A percentile compares a stretch with the other conserved stretches of the same genome.
phyloP scores from a whole-genome alignment of 2,888 invertebrate species.

The Neria commutata region DNA sequence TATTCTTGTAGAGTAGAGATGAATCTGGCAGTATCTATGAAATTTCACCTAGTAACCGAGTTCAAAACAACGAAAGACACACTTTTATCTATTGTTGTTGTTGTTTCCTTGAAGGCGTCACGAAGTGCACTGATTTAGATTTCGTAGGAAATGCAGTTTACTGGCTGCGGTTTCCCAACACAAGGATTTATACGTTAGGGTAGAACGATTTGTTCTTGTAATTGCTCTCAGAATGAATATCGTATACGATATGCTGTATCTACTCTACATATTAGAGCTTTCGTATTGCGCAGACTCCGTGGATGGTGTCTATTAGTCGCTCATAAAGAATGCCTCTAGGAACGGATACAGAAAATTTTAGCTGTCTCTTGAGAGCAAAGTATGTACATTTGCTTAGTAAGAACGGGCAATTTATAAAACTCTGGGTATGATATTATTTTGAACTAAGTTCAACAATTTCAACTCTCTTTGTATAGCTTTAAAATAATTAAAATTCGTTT shows the following conservation, averaged over 20 bases:
- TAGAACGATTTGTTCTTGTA: slow-evolving; percentile 30
- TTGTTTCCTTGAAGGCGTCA: slow-evolving; percentile 45
- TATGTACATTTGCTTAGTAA: neutral
- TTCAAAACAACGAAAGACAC: slow-evolving; percentile 35
- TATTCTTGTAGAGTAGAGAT: neutral
- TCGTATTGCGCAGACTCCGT: slow-evolving; percentile 32
- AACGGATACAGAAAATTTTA: neutral
- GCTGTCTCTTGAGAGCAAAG: neutral
- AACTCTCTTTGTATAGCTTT: too few species aligned
- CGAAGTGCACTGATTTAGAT: slow-evolving; percentile 48
- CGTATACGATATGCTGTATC: slow-evolving; percentile 40
- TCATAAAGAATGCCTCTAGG: neutral
- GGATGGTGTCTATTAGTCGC: slow-evolving; percentile 28
- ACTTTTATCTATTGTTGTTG: slow-evolving; percentile 5
- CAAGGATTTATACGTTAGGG: slow-evolving; percentile 34
- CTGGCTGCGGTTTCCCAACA: too few species aligned
- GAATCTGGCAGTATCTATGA: neutral
- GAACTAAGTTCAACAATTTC: too few species aligned
- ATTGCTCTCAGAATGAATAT: slow-evolving; percentile 32
- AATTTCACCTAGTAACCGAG: slow-evolving; percentile 56
- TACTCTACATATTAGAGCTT: slow-evolving; percentile 14
- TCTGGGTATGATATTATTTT: too few species aligned
- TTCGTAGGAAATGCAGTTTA: neutral
- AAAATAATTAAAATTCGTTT: too few species aligned
- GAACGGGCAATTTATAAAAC: too few species aligned